Evolutionary conservation across 2,888 invertebrate species (phyloP).

Genomic region (Lepas anatifera): DNA sequence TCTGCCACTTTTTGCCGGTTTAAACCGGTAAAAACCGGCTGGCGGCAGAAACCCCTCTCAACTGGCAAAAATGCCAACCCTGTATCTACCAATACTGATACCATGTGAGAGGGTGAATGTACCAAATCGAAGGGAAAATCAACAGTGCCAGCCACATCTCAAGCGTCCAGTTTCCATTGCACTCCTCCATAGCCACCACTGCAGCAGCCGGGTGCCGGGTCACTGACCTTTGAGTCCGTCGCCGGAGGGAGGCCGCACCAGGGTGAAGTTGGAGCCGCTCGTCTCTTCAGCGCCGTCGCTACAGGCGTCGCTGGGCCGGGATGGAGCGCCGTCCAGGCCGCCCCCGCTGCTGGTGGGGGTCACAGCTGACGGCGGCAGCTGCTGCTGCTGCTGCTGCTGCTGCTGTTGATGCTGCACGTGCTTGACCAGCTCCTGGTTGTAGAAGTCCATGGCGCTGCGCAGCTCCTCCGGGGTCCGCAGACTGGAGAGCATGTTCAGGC

Average conservation of each 20-base stretch:
- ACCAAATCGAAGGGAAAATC: too few species aligned
- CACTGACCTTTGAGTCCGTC: background rate
- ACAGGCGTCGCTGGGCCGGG: background rate
- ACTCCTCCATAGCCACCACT: too few species aligned
- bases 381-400: background rate
- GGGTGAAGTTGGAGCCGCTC: background rate
- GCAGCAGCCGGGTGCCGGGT: background rate
- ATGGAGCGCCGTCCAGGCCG: background rate
- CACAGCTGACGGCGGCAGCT: background rate
- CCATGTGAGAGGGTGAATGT: too few species aligned
- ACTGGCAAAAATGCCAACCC: too few species aligned
- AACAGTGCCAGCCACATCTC: too few species aligned
- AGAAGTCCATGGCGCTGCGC: conserved; percentile 76
- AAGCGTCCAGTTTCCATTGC: too few species aligned
- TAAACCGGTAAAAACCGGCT: too few species aligned
- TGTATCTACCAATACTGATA: too few species aligned
- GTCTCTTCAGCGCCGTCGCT: background rate
- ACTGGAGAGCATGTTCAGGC: conserved; percentile 16
- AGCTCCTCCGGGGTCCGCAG: conserved; percentile 49
- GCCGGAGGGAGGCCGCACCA: background rate
- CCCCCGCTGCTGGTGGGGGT: background rate
- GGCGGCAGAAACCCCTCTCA: too few species aligned
- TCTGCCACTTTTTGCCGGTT: too few species aligned
- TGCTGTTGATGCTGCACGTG: conserved; percentile 53
- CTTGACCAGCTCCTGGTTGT: conserved; percentile 69